Base-by-base conservation (phyloP, 2,113 vertebrate genomes). In the Progne subis region DNA sequence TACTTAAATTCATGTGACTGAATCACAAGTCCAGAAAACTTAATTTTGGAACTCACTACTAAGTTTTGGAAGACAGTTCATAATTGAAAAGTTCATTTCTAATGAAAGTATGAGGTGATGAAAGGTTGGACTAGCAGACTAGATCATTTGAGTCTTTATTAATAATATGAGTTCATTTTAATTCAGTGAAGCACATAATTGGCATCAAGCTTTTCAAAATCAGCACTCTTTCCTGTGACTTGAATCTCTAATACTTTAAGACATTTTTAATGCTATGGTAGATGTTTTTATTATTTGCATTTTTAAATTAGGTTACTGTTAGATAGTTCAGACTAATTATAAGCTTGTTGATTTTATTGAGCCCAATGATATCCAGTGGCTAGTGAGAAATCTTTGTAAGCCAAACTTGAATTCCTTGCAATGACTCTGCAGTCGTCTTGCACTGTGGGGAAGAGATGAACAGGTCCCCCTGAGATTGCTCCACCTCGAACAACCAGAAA, bases 181-280 rank as follows among this genome's bases (percentile, higher is more conserved):
- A 98, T 97, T 98, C 98, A 97, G 94, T 96, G 97, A 98, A 98
- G 98, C 98, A 97, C 93, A 95, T 98, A 98, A 98, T 97, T 98
- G 97, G 96, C 95, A 97, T 96, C 96, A 96, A 97, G 96, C 79
- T 97, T 97, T 94, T 96, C 94, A 97, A 97, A 95, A 98, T 96
- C 97, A 97, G 88, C 91, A 85, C 84, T 96, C 87, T 79, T 70
- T 86, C 74, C 56, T 95, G 96, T 96, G 96, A 96, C 93, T 94
- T 41, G 96, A 98, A 97, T 97, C 82, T 67, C 46, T 96, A 97
- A 97, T 95, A 93, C 89, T 96, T 96, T 60, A 69, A 94, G 87
- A 86, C 44, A 95, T 86, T 87, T 86, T 82, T 82, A 95, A 94
- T 96, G 88, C 93, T 91, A 68, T 93, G 93, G 96, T 82, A 94